These are phyloP conservation scores for Tolmerus cingulatus DNA, from an alignment of 2,888 invertebrate species.

Conservation along the genomic window DNA sequence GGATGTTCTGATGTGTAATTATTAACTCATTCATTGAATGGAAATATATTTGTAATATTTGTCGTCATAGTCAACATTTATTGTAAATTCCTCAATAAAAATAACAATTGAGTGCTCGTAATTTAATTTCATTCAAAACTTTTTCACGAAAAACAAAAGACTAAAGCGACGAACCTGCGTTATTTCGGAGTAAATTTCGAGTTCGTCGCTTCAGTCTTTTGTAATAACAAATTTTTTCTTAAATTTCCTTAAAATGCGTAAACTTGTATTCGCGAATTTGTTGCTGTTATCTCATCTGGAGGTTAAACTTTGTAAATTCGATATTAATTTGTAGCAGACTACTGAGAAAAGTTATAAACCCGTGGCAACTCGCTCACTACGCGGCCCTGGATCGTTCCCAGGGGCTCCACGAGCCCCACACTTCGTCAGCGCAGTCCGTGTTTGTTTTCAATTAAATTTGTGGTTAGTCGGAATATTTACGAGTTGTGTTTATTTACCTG, in stretches of 20 bases:
- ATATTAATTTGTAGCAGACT: not conserved
- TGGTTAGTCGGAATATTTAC: slow-evolving; percentile 32
- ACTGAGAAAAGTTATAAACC: slow-evolving; percentile 11
- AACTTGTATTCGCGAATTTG: not conserved
- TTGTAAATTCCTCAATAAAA: not conserved
- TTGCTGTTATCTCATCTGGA: not conserved
- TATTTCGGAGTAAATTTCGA: not conserved
- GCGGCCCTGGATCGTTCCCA: not conserved
- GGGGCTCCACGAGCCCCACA: slow-evolving; percentile 13
- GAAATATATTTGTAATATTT: no score
- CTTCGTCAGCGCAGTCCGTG: not conserved
- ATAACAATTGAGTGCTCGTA: not conserved
- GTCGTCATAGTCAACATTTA: not conserved
- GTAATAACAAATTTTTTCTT: not conserved
- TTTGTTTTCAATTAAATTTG: slow-evolving; percentile 40
- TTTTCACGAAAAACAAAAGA: not conserved
- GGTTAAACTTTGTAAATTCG: not conserved
- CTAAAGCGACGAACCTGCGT: not conserved
- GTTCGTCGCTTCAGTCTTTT: not conserved
- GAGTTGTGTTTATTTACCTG: slow-evolving; percentile 19
- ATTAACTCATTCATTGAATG: no score
- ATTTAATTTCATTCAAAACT: not conserved
- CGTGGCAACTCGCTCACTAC: not conserved
- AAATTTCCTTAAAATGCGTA: not conserved
- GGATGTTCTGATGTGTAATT: no score